These are phyloP conservation scores for Dolichomitus sp. DNA, from an alignment of 2,888 invertebrate genomes.

Conservation along the genomic window DNA sequence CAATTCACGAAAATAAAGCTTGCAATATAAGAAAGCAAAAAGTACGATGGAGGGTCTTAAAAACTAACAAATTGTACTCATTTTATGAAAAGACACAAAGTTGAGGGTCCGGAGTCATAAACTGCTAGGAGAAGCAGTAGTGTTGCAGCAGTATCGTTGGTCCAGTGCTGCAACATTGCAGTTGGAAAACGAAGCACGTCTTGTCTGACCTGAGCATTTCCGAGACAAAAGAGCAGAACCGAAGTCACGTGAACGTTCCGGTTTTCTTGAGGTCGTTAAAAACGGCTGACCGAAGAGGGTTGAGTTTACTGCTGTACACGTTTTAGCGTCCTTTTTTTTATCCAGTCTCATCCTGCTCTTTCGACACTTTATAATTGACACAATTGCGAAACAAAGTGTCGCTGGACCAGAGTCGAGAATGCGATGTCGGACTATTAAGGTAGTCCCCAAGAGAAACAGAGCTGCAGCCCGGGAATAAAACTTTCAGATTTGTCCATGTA, in stretches of 20 bases:
- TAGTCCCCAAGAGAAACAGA: constrained; percentile 3
- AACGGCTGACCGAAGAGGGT: constrained; percentile 62
- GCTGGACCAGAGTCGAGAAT: constrained; percentile 26
- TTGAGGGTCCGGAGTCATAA: constrained; percentile 8
- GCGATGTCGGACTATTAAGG: constrained; percentile 6
- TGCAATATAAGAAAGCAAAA: too few species aligned
- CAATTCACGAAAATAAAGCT: too few species aligned
- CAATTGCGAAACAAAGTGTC: constrained; percentile 43
- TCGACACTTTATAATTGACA: constrained; percentile 50
- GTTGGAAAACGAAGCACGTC: constrained; percentile 67
- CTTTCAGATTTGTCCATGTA: constrained; percentile 4
- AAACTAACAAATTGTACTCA: background rate
- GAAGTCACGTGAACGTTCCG: constrained; percentile 62
- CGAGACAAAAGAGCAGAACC: constrained; percentile 63
- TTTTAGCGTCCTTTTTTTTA: constrained; percentile 21
- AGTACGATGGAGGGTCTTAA: background rate
- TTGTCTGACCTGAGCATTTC: constrained; percentile 57
- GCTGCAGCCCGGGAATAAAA: constrained; percentile 7
- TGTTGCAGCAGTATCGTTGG: constrained; percentile 16
- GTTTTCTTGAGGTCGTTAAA: constrained; percentile 58
- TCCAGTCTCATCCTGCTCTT: constrained; percentile 28
- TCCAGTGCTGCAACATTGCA: constrained; percentile 45
- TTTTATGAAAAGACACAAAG: constrained; percentile 13
- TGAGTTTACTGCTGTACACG: constrained; percentile 58
- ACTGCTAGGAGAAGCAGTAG: constrained; percentile 25